Evolutionary conservation across 1,140 invertebrate genomes (phyloP), one percentile per base, ranked within the genome.

Genomic region (Lucilia sericata): DNA sequence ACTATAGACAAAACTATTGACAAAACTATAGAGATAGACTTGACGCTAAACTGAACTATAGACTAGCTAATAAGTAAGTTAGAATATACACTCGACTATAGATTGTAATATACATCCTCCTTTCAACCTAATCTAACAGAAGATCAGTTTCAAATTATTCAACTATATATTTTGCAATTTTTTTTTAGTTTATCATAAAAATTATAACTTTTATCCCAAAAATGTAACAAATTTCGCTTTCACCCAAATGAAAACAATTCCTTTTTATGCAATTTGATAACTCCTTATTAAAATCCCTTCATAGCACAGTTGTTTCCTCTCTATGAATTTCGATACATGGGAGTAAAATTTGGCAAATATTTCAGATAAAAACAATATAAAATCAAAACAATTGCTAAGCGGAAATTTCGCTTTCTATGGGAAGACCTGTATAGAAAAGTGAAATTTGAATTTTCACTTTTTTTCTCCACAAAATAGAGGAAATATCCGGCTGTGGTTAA

Each of bases 401-500:
- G 51, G 5, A 55, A 55, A 55, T 55, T 55, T 55, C 51, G 51
- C 51, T 55, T 55, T 55, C 51, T 17, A 55, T 14, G 51, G 17
- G 51, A 5, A 55, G 42, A 55, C 51, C 51, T 55, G 51, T 55
- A 14, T 2, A 55, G 1, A 55, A 55, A 55, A 55, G 51, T 55
- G 51, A 55, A 55, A 55, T 55, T 55, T 55, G 51, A 55, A 55
- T 55, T 55, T 55, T 55, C 51, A 55, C 51, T 55, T 55, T 55
- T 55, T 10, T 55, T 55, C 5, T 14, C 12, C 51, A 8, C 51
- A 55, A 55, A 55, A 55, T 2, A 7, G 5, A 55, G n/a, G n/a
- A 55, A 55, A 55, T 55, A 55, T 55, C 51, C 51, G 51, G 51
- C 51, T 55, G 51, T 55, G 51, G 3, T 7, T 12, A 55, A 55